Conservation (phyloP, 2,797 vertebrate species). For the Peromyscus melanophrys region DNA sequence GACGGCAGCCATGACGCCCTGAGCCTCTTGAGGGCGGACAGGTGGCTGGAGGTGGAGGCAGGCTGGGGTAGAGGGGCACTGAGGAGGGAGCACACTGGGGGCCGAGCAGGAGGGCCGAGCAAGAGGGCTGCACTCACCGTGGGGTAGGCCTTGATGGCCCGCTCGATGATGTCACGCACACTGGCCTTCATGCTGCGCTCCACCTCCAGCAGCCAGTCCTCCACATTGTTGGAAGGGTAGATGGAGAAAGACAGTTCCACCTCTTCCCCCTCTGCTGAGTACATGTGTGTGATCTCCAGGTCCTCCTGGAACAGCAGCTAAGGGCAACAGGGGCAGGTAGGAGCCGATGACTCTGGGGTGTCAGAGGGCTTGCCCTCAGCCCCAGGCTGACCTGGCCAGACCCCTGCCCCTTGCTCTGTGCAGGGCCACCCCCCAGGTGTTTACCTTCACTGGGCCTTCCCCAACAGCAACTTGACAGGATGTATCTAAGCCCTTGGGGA, state of each 20-base stretch:
- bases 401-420: not conserved
- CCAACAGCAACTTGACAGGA: not conserved
- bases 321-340: not conserved
- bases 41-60: not conserved
- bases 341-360: fast-evolving
- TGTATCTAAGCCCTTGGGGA: not conserved
- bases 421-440: not conserved
- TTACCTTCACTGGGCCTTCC: not conserved
- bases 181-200: conserved; percentile 95
- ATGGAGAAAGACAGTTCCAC: conserved; percentile 91
- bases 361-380: not conserved
- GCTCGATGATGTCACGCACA: conserved; percentile 92
- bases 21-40: not conserved
- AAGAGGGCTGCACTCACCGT: conserved; percentile 87
- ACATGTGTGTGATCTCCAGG: conserved; percentile 96
- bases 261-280: conserved; percentile 95
- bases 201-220: conserved; percentile 94
- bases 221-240: conserved; percentile 93
- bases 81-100: not conserved
- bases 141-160: conserved; percentile 91
- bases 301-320: conserved; percentile 96
- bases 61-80: not conserved
- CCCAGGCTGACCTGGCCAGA: not conserved
- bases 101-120: too few species aligned
- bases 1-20: not conserved